These are phyloP conservation scores for Phorcus lineatus DNA, from an alignment of 2,888 invertebrate species.

Conservation along the genomic window DNA sequence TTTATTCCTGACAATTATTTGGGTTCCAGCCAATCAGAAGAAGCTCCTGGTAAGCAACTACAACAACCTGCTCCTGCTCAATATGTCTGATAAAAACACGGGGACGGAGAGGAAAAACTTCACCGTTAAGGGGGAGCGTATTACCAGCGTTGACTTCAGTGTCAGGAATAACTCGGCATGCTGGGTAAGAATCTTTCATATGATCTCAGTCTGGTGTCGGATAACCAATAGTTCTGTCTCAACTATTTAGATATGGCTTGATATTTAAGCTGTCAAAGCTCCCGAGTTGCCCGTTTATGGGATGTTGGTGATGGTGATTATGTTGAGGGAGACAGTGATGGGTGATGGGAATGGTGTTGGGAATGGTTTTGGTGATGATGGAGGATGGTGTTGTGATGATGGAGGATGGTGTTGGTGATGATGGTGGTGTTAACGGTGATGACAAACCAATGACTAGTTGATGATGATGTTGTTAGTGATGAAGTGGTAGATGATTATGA, in stretches of 20 bases:
- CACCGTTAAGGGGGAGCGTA: constrained; percentile 38
- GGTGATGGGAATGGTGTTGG: too few species aligned
- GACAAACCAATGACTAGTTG: background rate
- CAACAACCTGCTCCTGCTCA: constrained; percentile 81
- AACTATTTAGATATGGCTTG: too few species aligned
- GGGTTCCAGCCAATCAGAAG: constrained; percentile 81
- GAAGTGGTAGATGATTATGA: too few species aligned
- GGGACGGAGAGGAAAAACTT: constrained; percentile 41
- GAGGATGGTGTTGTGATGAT: too few species aligned
- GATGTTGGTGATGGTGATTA: too few species aligned
- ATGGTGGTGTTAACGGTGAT: background rate
- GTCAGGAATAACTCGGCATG: constrained; percentile 83
- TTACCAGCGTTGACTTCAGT: constrained; percentile 80
- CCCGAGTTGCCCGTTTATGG: too few species aligned
- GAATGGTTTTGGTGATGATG: too few species aligned
- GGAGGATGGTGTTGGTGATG: background rate
- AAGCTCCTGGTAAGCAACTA: constrained; percentile 84
- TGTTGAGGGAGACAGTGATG: too few species aligned
- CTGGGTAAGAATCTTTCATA: constrained; percentile 79
- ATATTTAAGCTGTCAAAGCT: too few species aligned
- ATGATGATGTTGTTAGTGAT: too few species aligned
- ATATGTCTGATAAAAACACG: constrained; percentile 78
- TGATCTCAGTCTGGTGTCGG: too few species aligned
- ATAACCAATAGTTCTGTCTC: too few species aligned
- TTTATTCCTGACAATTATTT: background rate